Base-by-base conservation (phyloP, 2,113 vertebrate species). In the Vidua chalybeata region DNA sequence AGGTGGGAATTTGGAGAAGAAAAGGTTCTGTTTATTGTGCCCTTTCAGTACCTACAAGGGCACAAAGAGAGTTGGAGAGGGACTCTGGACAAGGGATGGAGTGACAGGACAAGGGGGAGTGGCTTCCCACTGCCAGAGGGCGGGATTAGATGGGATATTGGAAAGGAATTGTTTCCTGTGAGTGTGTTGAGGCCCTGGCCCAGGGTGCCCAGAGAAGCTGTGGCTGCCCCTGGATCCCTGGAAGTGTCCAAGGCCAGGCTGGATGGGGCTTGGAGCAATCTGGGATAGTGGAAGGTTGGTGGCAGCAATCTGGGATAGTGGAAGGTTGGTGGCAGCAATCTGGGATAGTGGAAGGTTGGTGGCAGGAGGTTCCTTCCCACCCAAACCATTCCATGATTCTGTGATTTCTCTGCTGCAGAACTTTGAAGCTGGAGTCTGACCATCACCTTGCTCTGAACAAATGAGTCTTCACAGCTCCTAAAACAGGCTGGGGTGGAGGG, bases 261-360 rank as follows among this genome's bases (percentile, higher is more conserved):
- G 77, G 37, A 81, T 0, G 0, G 52, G 18, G 37, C 31, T 66
- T 19, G 59, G 33, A 89, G 15, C 33, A 33, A 0, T 4, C 33
- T 59, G 68, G 52, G 33, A 0, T 0, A 5, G 46, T 59, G 69
- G 8, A 35, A 35, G 35, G 35, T n/a, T n/a, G n/a, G n/a, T n/a
- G n/a, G n/a, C n/a, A 89, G 15, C 33, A 33, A 0, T 4, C 33
- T 59, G 68, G 52, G 33, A 0, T 0, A 5, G 46, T 59, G 69
- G 8, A 35, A 35, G 35, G 35, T n/a, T n/a, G n/a, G n/a, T n/a
- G n/a, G n/a, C n/a, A 89, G 15, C 33, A 33, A 0, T 4, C 33
- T 59, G 68, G 52, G 33, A 0, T 0, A 5, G 46, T 59, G 69
- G 8, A 35, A 35, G 35, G 35, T n/a, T n/a, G n/a, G n/a, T n/a